Conservation (phyloP, 2,797 vertebrate genomes). For the Chaetodon trifasciatus region DNA sequence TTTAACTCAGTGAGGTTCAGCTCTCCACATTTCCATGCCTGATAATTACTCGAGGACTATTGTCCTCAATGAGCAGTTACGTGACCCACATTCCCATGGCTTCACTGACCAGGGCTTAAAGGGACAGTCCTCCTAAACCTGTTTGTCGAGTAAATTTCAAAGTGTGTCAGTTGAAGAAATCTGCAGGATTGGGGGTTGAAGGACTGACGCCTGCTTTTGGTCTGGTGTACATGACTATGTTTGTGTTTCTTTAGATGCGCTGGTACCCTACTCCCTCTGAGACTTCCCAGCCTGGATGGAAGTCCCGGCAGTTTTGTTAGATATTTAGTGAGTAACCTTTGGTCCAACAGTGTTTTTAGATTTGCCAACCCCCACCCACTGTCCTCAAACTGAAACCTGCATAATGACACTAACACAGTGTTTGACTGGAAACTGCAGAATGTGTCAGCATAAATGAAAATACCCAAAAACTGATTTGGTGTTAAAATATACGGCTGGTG, state of each 20-base stretch:
- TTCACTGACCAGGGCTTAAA: conserved; percentile 68
- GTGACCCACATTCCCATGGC: conserved; percentile 75
- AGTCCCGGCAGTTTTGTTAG: conserved; percentile 99
- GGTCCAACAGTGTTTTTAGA: conserved; percentile 47
- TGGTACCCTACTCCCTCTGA: conserved; percentile 97
- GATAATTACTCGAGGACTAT: conserved; percentile 71
- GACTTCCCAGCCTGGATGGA: conserved; percentile 97
- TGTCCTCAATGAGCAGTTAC: conserved; percentile 66
- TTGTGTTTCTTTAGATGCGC: conserved; percentile 92
- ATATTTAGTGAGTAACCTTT: conserved; percentile 90
- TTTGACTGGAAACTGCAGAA: conserved; percentile 30
- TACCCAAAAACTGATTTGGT: neutral
- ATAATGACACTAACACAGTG: conserved; percentile 16
- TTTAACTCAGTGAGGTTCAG: conserved; percentile 54
- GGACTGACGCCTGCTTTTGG: conserved; percentile 52
- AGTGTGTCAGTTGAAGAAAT: conserved; percentile 38
- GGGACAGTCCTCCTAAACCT: conserved; percentile 63
- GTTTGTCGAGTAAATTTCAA: conserved; percentile 24
- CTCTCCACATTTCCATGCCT: conserved; percentile 67
- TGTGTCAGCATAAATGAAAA: neutral
- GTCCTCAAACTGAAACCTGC: conserved; percentile 34
- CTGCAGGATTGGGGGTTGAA: conserved; percentile 33
- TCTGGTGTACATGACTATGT: conserved; percentile 70
- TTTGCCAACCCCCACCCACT: conserved; percentile 19
- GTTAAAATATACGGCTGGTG: neutral